Evolutionary conservation across 1,140 invertebrate species (phyloP).

Genomic region (Rhopalosiphum maidis): DNA sequence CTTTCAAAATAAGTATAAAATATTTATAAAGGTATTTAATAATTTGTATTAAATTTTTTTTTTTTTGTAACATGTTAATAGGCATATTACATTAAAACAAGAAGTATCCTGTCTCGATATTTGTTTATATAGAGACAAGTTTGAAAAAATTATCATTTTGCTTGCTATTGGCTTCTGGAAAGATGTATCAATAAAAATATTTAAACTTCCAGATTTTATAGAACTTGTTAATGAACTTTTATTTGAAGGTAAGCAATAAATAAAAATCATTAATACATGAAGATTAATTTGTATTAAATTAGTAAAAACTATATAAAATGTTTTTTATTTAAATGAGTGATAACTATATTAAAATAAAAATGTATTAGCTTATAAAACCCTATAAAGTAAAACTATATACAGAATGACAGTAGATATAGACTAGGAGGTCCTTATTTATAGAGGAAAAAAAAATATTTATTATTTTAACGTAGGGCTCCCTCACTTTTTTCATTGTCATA

Average conservation of each 20-base stretch:
- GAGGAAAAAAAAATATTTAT: too few species aligned
- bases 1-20: conserved; percentile 69
- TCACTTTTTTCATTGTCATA: too few species aligned
- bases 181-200: conserved; percentile 89
- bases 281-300: too few species aligned
- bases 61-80: conserved; percentile 60
- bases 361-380: too few species aligned
- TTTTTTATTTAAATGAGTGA: conserved; percentile 17
- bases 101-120: conserved; percentile 97
- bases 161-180: conserved; percentile 96
- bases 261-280: neutral
- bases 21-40: neutral
- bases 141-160: conserved; percentile 69
- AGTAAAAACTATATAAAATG: too few species aligned
- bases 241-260: conserved; percentile 76
- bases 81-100: conserved; percentile 78
- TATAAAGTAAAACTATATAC: too few species aligned
- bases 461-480: too few species aligned
- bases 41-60: conserved; percentile 35
- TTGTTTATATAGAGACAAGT: conserved; percentile 74
- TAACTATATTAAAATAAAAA: neutral
- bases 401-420: too few species aligned
- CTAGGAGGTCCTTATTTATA: too few species aligned
- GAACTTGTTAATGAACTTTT: conserved; percentile 85
- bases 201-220: conserved; percentile 79